phyloP scores from a whole-genome alignment of 2,797 vertebrate genomes.

The Parauchenoglanis punctatus region DNA sequence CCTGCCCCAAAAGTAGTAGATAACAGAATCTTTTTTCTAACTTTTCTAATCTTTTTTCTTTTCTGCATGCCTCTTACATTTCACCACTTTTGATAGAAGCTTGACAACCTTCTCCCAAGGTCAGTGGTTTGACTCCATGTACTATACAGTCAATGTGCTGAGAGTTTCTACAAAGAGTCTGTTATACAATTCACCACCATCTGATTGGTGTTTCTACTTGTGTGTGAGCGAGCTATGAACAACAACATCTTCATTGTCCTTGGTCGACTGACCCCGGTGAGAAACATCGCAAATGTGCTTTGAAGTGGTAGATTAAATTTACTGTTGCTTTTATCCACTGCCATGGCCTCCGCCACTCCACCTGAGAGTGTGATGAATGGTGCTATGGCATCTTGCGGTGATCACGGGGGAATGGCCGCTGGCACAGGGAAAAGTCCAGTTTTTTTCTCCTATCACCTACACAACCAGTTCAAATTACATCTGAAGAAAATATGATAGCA shows the following conservation, averaged over 20 bases:
- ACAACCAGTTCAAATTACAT: constrained; percentile 40
- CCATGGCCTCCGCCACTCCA: constrained; percentile 47
- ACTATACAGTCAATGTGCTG: constrained; percentile 50
- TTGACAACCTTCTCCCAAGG: constrained; percentile 28
- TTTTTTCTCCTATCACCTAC: constrained; percentile 38
- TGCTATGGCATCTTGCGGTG: constrained; percentile 40
- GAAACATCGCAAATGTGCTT: constrained; percentile 49
- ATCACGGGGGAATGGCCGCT: constrained; percentile 46
- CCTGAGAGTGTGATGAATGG: constrained; percentile 53
- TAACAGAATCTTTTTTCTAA: not conserved
- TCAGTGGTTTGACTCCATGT: constrained; percentile 26
- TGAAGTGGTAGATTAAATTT: constrained; percentile 59
- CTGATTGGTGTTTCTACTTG: constrained; percentile 32
- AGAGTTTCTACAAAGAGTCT: constrained; percentile 50
- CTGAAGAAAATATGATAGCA: constrained; percentile 33
- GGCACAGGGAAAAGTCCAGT: constrained; percentile 33
- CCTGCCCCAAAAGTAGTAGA: too few relatives aligned
- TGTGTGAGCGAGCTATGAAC: constrained; percentile 41
- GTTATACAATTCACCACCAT: constrained; percentile 41
- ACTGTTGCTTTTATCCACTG: constrained; percentile 58
- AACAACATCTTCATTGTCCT: constrained; percentile 53
- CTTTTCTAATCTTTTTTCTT: too few relatives aligned
- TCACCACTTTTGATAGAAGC: not conserved
- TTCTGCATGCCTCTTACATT: not conserved
- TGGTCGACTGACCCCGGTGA: constrained; percentile 15